A percentile compares a stretch with the other conserved stretches of the same genome.
phyloP scores from a whole-genome alignment of 2,113 vertebrate species.

The Apistogramma diplotaenia region DNA sequence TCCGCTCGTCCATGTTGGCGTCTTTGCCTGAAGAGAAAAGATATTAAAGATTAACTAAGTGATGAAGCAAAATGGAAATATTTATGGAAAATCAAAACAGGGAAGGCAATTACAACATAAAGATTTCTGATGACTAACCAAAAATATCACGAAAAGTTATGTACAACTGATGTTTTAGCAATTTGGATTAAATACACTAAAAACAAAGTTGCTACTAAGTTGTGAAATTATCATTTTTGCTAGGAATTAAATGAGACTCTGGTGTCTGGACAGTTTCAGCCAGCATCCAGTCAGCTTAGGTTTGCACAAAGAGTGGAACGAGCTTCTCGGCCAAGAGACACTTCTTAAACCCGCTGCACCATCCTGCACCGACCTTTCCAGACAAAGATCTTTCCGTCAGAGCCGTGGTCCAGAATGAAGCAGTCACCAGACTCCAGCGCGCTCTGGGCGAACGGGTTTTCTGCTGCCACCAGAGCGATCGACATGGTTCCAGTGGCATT shows the following conservation, averaged over 20 bases:
- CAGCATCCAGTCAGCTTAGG: neutral
- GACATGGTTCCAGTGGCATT: slow-evolving; percentile 84
- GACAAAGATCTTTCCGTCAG: slow-evolving; percentile 91
- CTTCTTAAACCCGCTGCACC: neutral
- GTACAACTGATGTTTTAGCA: too few relatives aligned
- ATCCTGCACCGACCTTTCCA: slow-evolving; percentile 88
- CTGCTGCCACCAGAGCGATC: slow-evolving; percentile 89
- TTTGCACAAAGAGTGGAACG: neutral
- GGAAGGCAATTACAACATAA: neutral
- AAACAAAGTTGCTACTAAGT: neutral
- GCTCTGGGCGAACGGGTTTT: slow-evolving; percentile 93
- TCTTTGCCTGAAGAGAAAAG: slow-evolving; percentile 79
- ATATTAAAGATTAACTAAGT: neutral
- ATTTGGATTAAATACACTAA: neutral
- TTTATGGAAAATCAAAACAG: neutral
- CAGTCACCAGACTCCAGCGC: slow-evolving; percentile 90
- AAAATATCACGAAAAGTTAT: neutral
- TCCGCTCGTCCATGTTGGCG: slow-evolving; percentile 91
- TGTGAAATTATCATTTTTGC: neutral
- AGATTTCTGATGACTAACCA: neutral
- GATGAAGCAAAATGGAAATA: too few relatives aligned
- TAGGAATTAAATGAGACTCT: neutral
- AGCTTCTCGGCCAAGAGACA: neutral
- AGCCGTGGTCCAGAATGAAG: slow-evolving; percentile 95
- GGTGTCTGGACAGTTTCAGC: neutral